Evolutionary conservation across 2,888 invertebrate genomes (phyloP).

Genomic region (Apotomis betuletana): DNA sequence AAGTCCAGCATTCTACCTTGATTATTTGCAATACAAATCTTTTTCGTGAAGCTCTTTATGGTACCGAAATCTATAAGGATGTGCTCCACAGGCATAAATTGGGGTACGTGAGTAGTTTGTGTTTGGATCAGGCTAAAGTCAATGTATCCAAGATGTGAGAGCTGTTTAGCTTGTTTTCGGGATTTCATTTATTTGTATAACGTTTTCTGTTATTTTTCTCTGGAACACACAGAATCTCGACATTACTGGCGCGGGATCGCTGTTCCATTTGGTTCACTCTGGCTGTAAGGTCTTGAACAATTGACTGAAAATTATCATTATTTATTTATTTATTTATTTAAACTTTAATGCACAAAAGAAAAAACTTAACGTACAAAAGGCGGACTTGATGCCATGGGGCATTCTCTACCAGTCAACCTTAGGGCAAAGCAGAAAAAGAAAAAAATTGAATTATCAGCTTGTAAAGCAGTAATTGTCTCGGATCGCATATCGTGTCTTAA

Average conservation of each 20-base stretch:
- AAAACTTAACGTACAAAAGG: too few species aligned
- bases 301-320: slow-evolving; percentile 10
- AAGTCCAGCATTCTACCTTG: too few species aligned
- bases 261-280: slow-evolving; percentile 38
- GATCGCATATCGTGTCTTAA: neutral
- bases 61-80: neutral
- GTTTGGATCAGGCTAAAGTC: neutral
- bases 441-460: too few species aligned
- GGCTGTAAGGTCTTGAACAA: slow-evolving; percentile 25
- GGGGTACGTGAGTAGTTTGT: neutral
- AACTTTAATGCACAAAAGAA: too few species aligned
- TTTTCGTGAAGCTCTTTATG: too few species aligned
- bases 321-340: too few species aligned
- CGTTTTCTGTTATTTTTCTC: slow-evolving; percentile 41
- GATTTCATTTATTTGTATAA: slow-evolving; percentile 29
- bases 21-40: too few species aligned
- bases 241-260: slow-evolving; percentile 31
- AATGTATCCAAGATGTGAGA: slow-evolving; percentile 25
- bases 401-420: too few species aligned
- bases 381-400: too few species aligned
- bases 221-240: slow-evolving; percentile 42
- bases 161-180: slow-evolving; percentile 41
- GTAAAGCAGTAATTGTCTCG: neutral
- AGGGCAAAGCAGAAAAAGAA: too few species aligned
- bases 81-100: neutral